Evolutionary conservation across 2,888 invertebrate genomes (phyloP), one percentile per base, ranked within the genome.

Genomic region (Lepidocyrtoides sp.): DNA sequence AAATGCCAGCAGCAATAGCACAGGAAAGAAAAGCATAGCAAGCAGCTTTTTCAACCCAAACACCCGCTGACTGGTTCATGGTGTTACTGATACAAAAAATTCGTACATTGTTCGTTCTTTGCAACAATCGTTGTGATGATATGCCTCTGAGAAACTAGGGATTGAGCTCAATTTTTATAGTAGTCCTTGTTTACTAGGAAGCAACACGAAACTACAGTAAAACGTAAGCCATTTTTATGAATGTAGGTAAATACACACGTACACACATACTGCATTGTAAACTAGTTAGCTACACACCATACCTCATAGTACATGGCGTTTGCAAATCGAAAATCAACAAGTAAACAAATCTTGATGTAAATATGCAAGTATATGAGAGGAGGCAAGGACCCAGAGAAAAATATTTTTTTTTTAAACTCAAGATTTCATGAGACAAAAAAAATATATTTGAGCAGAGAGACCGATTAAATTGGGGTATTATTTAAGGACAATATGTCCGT

Each of bases 51-150:
- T 17, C 51, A 2, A 54, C 44, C 44, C 8, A 54, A 54, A 1
- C 66, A 7, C 32, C 32, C 66, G 66, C 32, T 7, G 66, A 66
- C 66, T 66, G 32, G 66, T 66, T 66, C 66, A 29, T 29, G 66
- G 32, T 66, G 32, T 66, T 63, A 63, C 57, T 57, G 17, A 57
- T 57, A 14, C 48, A 48, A 48, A 36, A 5, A 54, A 54, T 54
- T 54, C 17, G 51, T 54, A 48, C 14, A 54, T 54, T 17, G 51
- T 17, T 5, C n/a, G 51, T 51, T 60, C 5, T 8, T 60, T 60
- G 14, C 8, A 48, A 48, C 44, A 14, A 48, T 7, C 44, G 44
- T 12, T 48, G 1, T 48, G 12, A 36, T 36, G 7, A 36, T 36
- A 36, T 36, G 7, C 36, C 36, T 36, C 36, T 36, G 48, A 7